Evolutionary conservation across 2,113 vertebrate genomes (phyloP), one percentile per base, ranked within the genome.

Genomic region (Onychorhynchus coronatus): DNA sequence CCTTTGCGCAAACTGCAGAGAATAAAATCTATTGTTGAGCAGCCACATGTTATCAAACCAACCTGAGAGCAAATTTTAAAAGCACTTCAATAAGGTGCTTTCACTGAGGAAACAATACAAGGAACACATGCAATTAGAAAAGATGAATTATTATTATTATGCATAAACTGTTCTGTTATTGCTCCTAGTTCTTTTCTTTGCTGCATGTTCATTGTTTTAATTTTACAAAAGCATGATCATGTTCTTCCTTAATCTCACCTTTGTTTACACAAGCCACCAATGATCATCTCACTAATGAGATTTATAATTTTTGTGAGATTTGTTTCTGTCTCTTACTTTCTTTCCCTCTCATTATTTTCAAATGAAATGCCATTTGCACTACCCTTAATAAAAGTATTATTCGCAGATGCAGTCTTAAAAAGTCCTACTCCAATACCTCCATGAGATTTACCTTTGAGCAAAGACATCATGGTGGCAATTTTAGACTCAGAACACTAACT

Each of bases 401-500:
- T 88, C 75, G 66, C 24, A 58, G 14, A 66, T 50, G n/a, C 12
- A 92, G 39, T 31, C 30, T 81, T 90, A 81, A 59, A 9, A 67
- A 62, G 46, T 73, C 78, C 39, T 85, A 11, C 31, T 83, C 22
- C 47, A 85, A 84, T 62, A 75, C 2, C 39, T 87, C 49, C 9
- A 42, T 11, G 17, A 71, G 72, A 85, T 75, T 89, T 93, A 61
- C 87, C 52, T 91, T 70, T 65, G 52, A 91, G 63, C 53, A 86
- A 94, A 94, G 68, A 74, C 22, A 79, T 59, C 37, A 33, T 42
- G 58, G 55, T 77, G 52, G 67, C 63, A 91, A 35, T 91, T 95
- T 91, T 63, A 84, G 77, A 77, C 72, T 91, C 79, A 12, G 90
- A 95, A 52, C 53, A 84, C 44, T 89, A 74, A 85, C 52, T 92